These are phyloP conservation scores for Drosophila austrosaltans DNA, from an alignment of 2,888 invertebrate species.

Conservation along the genomic window DNA sequence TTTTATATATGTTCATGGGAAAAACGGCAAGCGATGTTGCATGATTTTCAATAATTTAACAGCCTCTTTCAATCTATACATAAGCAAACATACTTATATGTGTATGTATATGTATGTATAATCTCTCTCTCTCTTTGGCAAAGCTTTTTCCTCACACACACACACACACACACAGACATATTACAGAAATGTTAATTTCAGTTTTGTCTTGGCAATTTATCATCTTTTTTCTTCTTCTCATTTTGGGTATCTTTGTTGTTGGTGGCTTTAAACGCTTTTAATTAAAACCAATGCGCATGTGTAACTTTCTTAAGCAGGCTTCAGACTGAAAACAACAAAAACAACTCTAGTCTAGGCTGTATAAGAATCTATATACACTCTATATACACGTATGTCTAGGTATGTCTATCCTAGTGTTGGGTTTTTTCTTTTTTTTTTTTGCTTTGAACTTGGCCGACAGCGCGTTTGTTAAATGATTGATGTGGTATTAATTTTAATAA, in stretches of 20 bases:
- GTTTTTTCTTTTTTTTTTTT: not conserved
- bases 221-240: constrained; percentile 53
- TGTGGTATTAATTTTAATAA: constrained; percentile 82
- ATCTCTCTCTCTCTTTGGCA: constrained; percentile 14
- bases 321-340: not conserved
- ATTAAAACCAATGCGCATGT: constrained; percentile 81
- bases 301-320: constrained; percentile 74
- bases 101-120: not conserved
- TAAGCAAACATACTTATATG: constrained; percentile 22
- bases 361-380: constrained; percentile 5
- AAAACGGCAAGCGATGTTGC: constrained; percentile 63
- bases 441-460: constrained; percentile 82
- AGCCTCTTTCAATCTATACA: constrained; percentile 62
- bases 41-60: constrained; percentile 79
- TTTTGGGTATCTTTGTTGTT: constrained; percentile 30
- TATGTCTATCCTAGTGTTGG: constrained; percentile 31
- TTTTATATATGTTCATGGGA: constrained; percentile 67
- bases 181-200: constrained; percentile 72
- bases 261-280: constrained; percentile 77
- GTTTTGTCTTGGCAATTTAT: constrained; percentile 77
- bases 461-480: constrained; percentile 82
- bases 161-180: constrained; percentile 16
- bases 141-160: constrained; percentile 38
- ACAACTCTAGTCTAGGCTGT: constrained; percentile 17
- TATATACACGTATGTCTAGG: not conserved